phyloP scores from a whole-genome alignment of 2,797 vertebrate species.

The Enteromius anoplus region DNA sequence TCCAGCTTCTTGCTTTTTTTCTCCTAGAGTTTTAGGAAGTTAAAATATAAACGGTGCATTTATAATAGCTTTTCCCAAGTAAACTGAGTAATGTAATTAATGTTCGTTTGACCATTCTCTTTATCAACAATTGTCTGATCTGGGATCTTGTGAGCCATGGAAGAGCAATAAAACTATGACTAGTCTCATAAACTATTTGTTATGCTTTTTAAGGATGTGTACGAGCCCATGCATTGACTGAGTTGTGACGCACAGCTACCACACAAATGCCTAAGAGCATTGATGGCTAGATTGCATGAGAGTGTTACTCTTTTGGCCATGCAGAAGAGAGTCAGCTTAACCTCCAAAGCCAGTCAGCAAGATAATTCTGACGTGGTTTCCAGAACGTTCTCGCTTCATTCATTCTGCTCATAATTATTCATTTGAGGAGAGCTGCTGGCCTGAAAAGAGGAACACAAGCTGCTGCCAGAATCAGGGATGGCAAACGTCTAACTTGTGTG shows the following conservation, averaged over 20 bases:
- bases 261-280: not conserved
- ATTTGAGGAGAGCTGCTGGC: constrained; percentile 35
- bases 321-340: constrained; percentile 11
- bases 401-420: constrained; percentile 39
- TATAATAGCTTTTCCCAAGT: not conserved
- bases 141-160: not conserved
- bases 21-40: not conserved
- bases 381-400: constrained; percentile 32
- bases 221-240: not conserved
- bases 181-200: not conserved
- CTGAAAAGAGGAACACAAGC: constrained; percentile 44
- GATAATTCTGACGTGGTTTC: constrained; percentile 35
- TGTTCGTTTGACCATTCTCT: not conserved
- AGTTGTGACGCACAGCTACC: not conserved
- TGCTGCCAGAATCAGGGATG: constrained; percentile 13
- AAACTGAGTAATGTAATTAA: not conserved
- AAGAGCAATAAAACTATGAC: not conserved
- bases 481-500: not conserved
- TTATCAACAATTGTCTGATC: not conserved
- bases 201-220: not conserved
- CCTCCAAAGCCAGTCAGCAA: constrained; percentile 11
- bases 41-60: not conserved
- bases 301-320: not conserved
- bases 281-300: constrained; percentile 2
- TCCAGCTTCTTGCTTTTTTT: not conserved